Conservation (phyloP, 2,888 invertebrate species). For the Yponomeuta plumbellus region DNA sequence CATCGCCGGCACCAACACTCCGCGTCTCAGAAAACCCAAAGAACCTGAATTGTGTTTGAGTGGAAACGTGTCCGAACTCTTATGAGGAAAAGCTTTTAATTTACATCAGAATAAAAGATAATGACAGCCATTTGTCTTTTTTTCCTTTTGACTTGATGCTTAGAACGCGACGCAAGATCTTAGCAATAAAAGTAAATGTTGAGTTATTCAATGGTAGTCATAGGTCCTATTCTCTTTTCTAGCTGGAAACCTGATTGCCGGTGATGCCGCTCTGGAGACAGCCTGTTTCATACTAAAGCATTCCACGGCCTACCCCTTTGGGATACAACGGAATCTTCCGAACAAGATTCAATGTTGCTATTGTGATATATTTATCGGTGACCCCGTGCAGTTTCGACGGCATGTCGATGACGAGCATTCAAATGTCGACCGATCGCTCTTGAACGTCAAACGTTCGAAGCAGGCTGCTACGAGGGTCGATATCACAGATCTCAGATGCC, state of each 20-base stretch:
- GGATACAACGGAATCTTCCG: neutral
- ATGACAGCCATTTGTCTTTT: too few relatives aligned
- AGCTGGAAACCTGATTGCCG: slow-evolving; percentile 2
- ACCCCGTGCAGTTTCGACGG: neutral
- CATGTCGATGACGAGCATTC: slow-evolving; percentile 3
- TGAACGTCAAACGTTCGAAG: neutral
- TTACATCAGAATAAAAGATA: too few relatives aligned
- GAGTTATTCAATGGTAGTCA: neutral
- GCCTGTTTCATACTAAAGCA: slow-evolving; percentile 4
- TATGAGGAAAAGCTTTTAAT: too few relatives aligned
- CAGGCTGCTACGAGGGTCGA: slow-evolving; percentile 11
- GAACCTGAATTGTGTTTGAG: neutral
- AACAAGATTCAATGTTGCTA: slow-evolving; percentile 10
- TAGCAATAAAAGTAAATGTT: neutral
- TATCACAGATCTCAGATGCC: slow-evolving; percentile 9
- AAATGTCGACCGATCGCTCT: neutral
- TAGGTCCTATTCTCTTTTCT: neutral
- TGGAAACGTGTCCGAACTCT: too few relatives aligned
- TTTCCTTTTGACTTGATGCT: too few relatives aligned
- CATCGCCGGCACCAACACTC: neutral
- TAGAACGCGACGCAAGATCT: neutral
- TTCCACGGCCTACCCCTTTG: slow-evolving; percentile 16
- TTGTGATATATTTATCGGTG: slow-evolving; percentile 6
- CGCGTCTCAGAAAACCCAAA: slow-evolving; percentile 1
- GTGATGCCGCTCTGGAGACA: neutral